phyloP scores from a whole-genome alignment of 2,113 vertebrate species.

The Dasypus novemcinctus region DNA sequence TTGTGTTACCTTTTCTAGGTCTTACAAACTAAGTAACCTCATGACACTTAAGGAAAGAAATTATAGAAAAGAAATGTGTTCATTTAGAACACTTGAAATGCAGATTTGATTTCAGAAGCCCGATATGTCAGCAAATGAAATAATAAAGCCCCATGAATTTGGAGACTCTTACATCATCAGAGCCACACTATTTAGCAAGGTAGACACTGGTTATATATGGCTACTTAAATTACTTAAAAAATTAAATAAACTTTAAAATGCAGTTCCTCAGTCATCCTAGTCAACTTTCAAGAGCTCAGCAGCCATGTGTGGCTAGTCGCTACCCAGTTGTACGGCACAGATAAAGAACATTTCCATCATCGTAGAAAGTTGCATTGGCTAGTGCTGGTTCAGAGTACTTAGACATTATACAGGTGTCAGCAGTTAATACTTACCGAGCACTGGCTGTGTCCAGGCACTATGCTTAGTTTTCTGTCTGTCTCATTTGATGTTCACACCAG shows the following conservation, averaged over 20 bases:
- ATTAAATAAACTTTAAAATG: neutral
- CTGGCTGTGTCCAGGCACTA: neutral
- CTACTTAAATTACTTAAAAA: neutral
- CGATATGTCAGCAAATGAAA: neutral
- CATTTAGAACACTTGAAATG: neutral
- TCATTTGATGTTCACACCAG: neutral
- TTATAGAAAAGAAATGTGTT: neutral
- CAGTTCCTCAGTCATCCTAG: neutral
- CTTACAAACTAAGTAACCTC: neutral
- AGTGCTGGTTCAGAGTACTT: neutral
- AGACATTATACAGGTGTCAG: neutral
- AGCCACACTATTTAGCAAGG: neutral
- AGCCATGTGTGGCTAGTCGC: neutral
- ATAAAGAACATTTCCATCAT: neutral
- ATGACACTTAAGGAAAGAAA: neutral
- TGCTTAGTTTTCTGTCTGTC: neutral
- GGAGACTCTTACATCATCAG: neutral
- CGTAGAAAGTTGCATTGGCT: neutral
- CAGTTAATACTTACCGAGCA: neutral
- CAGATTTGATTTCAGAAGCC: neutral
- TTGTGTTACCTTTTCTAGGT: neutral
- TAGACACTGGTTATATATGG: neutral
- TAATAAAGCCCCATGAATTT: neutral
- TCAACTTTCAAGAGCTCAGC: neutral
- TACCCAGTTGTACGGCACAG: neutral